Base-by-base conservation (phyloP, 92 coral and sea anemone species). In the Scolanthus callimorphus region DNA sequence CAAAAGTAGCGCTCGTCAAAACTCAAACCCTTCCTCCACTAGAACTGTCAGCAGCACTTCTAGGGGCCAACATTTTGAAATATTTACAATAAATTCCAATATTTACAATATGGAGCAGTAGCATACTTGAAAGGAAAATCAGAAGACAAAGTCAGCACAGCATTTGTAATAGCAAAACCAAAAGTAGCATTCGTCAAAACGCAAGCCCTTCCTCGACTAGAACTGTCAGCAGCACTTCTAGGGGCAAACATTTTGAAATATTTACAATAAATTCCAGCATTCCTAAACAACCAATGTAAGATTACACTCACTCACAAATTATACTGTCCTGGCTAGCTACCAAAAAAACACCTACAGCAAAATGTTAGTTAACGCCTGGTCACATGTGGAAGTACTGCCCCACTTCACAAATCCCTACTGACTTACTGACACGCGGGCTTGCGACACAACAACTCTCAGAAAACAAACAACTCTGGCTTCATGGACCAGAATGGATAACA, bases 321-420 rank as follows among this genome's bases (percentile, higher is more conserved):
- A n/a, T n/a, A n/a, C n/a, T n/a, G n/a, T n/a, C n/a, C n/a, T n/a
- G n/a, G n/a, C n/a, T n/a, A n/a, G n/a, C n/a, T n/a, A n/a, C n/a
- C 74, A 38, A 57, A 47, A 56, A 27, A 53, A 34, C 43, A 67
- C 30, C 69, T 78, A n/a, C 46, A 57, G 34, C 23, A 45, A 57
- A 63, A 20, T 48, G 59, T 46, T 55, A 53, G 47, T 9, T 56
- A 17, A 64, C 69, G 28, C 24, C 78, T 27, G 55, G 49, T 27
- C 29, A 55, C 39, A 21, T 51, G 43, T 79, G 78, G 78, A 70
- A 31, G 45, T 51, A 59, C 30, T 70, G 85, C 46, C 84, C 78
- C 24, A 20, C 84, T 38, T 31, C 67, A 22, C 46, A 51, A 38
- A 69, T 69, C 27, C 84, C 84, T 27, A 74, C 85, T 29, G 85